Conservation (phyloP, 2,113 vertebrate species). For the Callionymus lyra region DNA sequence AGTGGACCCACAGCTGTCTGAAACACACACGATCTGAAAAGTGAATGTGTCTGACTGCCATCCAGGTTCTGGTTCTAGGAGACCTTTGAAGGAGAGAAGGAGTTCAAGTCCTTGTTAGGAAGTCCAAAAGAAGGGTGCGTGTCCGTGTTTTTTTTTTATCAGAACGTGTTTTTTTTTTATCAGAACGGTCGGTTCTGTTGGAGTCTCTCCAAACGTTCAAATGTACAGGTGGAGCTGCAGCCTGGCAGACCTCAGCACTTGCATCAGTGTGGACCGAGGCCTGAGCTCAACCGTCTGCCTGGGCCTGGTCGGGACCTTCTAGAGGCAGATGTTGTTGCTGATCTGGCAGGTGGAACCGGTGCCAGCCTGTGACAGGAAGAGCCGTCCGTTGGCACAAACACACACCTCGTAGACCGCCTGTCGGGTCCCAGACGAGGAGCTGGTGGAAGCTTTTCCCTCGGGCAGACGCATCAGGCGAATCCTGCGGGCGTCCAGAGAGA, state of each 20-base stretch:
- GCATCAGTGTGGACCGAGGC: too few species aligned
- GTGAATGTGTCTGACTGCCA: conserved; percentile 36
- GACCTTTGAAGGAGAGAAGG: conserved; percentile 72
- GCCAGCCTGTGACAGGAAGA: conserved; percentile 94
- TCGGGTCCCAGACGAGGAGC: conserved; percentile 71
- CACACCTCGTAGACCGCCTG: conserved; percentile 96
- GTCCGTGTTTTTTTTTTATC: too few species aligned
- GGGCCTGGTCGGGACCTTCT: conserved; percentile 38
- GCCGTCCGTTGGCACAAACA: conserved; percentile 87
- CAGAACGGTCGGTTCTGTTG: conserved; percentile 17
- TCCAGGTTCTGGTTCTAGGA: conserved; percentile 81
- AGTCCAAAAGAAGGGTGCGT: too few species aligned
- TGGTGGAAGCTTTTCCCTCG: conserved; percentile 78
- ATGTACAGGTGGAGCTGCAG: too few species aligned
- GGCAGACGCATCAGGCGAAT: conserved; percentile 89
- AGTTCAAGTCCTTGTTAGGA: conserved; percentile 52
- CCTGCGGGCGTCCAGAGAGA: conserved; percentile 84
- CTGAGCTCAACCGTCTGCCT: conserved; percentile 3
- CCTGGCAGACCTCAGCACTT: too few species aligned
- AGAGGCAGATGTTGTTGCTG: conserved; percentile 91
- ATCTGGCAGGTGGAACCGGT: conserved; percentile 91
- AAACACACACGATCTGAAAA: too few species aligned
- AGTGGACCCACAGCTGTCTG: too few species aligned
- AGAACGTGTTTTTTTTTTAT: too few species aligned
- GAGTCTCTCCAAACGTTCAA: too few species aligned